These are phyloP conservation scores for Hirundo rustica DNA, from an alignment of 2,797 vertebrate species.

Conservation along the genomic window DNA sequence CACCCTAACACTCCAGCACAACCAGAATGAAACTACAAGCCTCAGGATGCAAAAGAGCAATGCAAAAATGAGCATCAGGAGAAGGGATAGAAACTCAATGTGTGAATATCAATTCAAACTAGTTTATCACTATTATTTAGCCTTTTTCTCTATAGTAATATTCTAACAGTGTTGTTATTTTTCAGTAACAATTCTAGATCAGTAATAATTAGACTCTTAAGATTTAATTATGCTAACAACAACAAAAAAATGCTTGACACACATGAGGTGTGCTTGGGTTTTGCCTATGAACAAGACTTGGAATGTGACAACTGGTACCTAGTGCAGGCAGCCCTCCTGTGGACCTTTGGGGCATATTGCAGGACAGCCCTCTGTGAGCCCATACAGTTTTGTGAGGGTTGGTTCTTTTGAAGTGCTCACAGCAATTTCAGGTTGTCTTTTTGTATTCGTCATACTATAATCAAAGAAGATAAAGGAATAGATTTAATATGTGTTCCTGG, in stretches of 20 bases:
- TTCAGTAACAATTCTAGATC: background rate
- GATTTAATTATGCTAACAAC: background rate
- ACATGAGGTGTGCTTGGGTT: background rate
- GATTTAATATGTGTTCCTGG: background rate
- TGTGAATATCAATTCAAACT: background rate
- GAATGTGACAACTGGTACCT: background rate
- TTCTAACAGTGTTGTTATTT: background rate
- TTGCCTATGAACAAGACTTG: background rate
- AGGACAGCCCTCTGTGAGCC: background rate
- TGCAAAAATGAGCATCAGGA: background rate
- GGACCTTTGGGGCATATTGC: background rate
- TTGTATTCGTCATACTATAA: background rate
- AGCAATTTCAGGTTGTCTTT: background rate
- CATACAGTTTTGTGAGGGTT: background rate
- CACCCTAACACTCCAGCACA: background rate
- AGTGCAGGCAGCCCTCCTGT: background rate
- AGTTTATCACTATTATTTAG: background rate
- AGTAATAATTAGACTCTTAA: background rate
- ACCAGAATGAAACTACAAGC: background rate
- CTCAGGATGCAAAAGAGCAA: background rate
- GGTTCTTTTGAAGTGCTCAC: background rate
- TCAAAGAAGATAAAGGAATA: background rate
- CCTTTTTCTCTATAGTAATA: background rate
- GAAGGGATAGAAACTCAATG: background rate
- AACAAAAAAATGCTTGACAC: background rate